Evolutionary conservation across 2,797 vertebrate genomes (phyloP).

Genomic region (Mionectes olivaceus): DNA sequence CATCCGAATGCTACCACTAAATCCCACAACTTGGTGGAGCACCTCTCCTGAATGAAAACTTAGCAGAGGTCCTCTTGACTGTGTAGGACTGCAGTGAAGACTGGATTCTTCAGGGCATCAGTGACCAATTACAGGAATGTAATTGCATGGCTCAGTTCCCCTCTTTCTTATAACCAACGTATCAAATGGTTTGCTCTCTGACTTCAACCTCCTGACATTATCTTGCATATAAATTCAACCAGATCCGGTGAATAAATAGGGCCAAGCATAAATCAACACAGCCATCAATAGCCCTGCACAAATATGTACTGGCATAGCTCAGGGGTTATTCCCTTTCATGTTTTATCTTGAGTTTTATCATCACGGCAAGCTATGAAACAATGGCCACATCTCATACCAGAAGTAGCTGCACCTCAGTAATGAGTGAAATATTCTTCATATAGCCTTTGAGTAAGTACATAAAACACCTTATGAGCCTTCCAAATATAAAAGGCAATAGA

Average conservation of each 20-base stretch:
- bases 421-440: background rate
- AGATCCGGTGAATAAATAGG: background rate
- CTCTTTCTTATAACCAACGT: background rate
- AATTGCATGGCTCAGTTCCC: background rate
- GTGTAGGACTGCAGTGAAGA: background rate
- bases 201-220: background rate
- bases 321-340: background rate
- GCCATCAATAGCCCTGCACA: background rate
- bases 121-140: background rate
- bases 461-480: slow-evolving; percentile 37
- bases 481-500: slow-evolving; percentile 8
- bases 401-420: background rate
- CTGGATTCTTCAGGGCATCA: background rate
- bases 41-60: background rate
- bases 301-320: background rate
- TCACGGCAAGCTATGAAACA: background rate
- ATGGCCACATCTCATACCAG: background rate
- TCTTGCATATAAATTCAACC: background rate
- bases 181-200: background rate
- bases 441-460: slow-evolving; percentile 1
- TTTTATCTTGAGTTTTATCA: background rate
- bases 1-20: background rate
- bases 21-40: background rate
- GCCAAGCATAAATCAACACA: background rate
- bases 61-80: background rate